Evolutionary conservation across 2,888 invertebrate species (phyloP).

Genomic region (Laothoe populi): DNA sequence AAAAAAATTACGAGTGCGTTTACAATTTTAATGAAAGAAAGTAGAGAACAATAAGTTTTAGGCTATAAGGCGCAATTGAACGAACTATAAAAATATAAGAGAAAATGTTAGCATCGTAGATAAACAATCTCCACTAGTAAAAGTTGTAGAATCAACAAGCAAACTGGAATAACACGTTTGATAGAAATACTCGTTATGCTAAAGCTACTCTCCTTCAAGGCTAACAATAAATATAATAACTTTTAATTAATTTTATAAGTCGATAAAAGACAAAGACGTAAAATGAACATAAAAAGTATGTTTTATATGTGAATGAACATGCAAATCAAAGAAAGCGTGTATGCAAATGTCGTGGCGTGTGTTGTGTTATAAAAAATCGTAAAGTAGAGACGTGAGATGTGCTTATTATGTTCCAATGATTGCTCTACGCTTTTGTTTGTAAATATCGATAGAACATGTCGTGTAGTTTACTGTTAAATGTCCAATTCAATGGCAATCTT

Average conservation of each 20-base stretch:
- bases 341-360: slow-evolving; percentile 26
- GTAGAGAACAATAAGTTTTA: no score
- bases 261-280: slow-evolving; percentile 2
- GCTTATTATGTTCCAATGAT: slow-evolving; percentile 14
- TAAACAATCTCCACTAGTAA: neutral
- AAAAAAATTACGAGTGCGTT: no score
- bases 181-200: slow-evolving; percentile 10
- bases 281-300: neutral
- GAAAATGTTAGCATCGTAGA: neutral
- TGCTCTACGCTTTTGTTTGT: neutral
- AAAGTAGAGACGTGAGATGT: slow-evolving; percentile 28
- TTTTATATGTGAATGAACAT: slow-evolving; percentile 39
- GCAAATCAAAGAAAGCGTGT: slow-evolving; percentile 50
- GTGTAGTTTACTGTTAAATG: neutral
- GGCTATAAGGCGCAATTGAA: neutral
- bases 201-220: neutral
- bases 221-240: neutral
- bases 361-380: slow-evolving; percentile 32
- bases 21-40: no score
- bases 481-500: no score
- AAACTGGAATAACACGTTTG: slow-evolving; percentile 5
- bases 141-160: neutral
- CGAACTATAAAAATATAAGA: neutral
- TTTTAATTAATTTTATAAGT: neutral
- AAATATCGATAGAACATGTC: no score